These are phyloP conservation scores for Odobenus rosmarus DNA, from an alignment of 2,113 vertebrate species.

Conservation along the genomic window DNA sequence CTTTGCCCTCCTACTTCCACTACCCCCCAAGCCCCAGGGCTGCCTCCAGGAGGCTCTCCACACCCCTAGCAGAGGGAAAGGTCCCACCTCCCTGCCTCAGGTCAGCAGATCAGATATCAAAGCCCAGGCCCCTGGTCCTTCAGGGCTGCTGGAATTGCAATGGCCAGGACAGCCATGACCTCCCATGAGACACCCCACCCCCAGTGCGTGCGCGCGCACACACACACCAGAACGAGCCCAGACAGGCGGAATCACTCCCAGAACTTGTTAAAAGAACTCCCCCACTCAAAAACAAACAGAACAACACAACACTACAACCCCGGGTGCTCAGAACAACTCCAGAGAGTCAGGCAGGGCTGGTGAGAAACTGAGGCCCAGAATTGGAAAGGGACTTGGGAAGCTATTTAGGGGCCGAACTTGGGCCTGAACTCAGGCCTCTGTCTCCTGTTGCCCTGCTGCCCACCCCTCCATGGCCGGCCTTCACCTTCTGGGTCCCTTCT, in stretches of 20 bases:
- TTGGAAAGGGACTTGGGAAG: not conserved
- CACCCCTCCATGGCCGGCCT: not conserved
- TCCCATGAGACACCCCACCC: not conserved
- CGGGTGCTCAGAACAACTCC: not conserved
- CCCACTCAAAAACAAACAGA: constrained; percentile 5
- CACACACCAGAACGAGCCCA: not conserved
- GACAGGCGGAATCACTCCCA: not conserved
- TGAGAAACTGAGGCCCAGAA: not conserved
- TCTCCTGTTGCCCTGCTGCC: not conserved
- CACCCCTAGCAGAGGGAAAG: not conserved
- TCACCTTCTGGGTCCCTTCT: not conserved
- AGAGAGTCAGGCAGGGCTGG: too few relatives aligned
- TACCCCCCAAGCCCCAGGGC: not conserved
- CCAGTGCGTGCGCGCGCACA: not conserved
- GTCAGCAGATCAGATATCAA: constrained; percentile 51
- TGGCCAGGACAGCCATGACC: not conserved
- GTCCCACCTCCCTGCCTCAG: not conserved
- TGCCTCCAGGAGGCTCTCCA: not conserved
- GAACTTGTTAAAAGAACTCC: not conserved
- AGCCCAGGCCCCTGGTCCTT: constrained; percentile 11
- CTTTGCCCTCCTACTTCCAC: not conserved
- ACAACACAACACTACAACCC: not conserved
- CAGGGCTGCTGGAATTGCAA: not conserved
- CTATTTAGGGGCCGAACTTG: not conserved
- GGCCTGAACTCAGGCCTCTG: not conserved